Conservation (phyloP, 1,140 invertebrate genomes). For the Polypedilum pembai region DNA sequence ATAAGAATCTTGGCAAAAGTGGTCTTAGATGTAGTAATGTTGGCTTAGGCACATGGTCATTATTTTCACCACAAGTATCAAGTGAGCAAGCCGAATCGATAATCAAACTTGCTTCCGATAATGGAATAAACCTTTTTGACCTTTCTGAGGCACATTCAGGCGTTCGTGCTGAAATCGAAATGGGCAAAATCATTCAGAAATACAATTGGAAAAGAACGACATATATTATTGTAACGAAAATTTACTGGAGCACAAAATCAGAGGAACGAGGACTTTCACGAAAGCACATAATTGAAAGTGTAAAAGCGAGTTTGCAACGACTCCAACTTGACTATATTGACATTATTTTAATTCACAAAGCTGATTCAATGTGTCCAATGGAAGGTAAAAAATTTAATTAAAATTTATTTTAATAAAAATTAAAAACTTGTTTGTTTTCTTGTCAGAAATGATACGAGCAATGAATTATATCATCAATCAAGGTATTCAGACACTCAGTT, state of each 20-base stretch:
- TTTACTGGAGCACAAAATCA: conserved; percentile 95
- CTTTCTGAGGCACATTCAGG: conserved; percentile 90
- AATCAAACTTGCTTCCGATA: conserved; percentile 86
- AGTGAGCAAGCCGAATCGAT: conserved; percentile 88
- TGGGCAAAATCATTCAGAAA: conserved; percentile 85
- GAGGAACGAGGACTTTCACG: conserved; percentile 89
- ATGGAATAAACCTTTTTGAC: conserved; percentile 94
- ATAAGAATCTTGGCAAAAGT: conserved; percentile 87
- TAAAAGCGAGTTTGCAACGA: conserved; percentile 76
- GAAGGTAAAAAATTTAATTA: too few species aligned
- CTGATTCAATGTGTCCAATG: conserved; percentile 93
- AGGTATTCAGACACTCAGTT: conserved; percentile 29
- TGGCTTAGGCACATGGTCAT: conserved; percentile 86
- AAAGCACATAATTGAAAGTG: conserved; percentile 93
- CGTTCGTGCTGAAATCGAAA: conserved; percentile 72
- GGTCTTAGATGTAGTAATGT: conserved; percentile 86
- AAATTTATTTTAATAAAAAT: too few species aligned
- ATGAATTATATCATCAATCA: conserved; percentile 85
- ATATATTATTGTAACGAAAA: conserved; percentile 90
- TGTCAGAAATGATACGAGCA: conserved; percentile 79
- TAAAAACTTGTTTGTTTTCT: too few species aligned
- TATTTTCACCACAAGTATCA: conserved; percentile 64
- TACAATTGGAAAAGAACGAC: conserved; percentile 83
- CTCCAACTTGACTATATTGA: conserved; percentile 92
- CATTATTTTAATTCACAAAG: conserved; percentile 90